A percentile compares a stretch with the other conserved stretches of the same genome.
phyloP scores from a whole-genome alignment of 2,113 vertebrate species.

The Microcebus murinus region DNA sequence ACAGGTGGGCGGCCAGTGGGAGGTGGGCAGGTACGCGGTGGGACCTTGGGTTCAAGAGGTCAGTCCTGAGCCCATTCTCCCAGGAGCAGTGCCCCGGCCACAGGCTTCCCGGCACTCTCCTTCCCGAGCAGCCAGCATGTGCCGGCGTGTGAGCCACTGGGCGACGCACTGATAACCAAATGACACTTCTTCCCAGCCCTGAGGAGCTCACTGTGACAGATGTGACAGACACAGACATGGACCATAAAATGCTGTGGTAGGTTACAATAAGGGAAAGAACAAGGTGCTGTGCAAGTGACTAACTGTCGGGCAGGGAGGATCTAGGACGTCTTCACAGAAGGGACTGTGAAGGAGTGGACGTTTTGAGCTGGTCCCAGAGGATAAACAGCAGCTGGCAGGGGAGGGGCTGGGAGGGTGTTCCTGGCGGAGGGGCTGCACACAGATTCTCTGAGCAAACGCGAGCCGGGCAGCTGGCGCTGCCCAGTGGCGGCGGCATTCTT shows the following conservation, averaged over 20 bases:
- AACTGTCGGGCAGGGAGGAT: too few species aligned
- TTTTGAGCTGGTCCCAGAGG: not conserved
- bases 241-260: not conserved
- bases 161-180: not conserved
- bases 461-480: not conserved
- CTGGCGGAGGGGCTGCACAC: too few species aligned
- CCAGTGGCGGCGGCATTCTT: accelerated
- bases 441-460: not conserved
- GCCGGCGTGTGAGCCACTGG: not conserved
- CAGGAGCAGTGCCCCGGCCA: not conserved
- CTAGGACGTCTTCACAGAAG: not conserved
- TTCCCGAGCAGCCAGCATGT: not conserved
- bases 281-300: too few species aligned
- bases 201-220: not conserved
- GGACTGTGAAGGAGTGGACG: not conserved
- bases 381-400: not conserved
- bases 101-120: accelerated
- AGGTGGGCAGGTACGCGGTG: not conserved
- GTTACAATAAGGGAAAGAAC: not conserved
- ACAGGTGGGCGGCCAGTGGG: too few species aligned
- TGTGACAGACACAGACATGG: not conserved
- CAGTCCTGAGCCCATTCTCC: not conserved
- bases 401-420: not conserved
- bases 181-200: not conserved
- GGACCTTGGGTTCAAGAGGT: not conserved